These are phyloP conservation scores for Sebastes goodei DNA, from an alignment of 2,797 vertebrate genomes.

Conservation along the genomic window DNA sequence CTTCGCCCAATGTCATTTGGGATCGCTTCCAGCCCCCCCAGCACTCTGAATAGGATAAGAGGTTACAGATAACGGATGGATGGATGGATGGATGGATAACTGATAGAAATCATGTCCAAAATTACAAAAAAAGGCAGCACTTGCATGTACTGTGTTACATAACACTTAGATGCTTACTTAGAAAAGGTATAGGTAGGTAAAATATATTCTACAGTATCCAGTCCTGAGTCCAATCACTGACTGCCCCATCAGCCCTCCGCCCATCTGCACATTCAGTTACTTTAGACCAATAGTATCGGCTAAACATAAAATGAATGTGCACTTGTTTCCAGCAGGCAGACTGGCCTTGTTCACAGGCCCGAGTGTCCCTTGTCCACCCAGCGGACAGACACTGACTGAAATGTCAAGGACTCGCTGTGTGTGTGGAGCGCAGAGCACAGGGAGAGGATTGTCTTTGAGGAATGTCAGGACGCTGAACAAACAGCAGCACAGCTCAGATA, in stretches of 20 bases:
- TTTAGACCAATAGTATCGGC: slow-evolving; percentile 11
- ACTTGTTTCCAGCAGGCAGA: slow-evolving; percentile 41
- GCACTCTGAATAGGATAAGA: too few relatives aligned
- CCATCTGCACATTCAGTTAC: neutral
- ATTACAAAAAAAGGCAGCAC: too few relatives aligned
- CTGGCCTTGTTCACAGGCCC: slow-evolving; percentile 41
- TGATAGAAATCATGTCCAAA: too few relatives aligned
- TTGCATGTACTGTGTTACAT: neutral
- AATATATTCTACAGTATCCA: neutral
- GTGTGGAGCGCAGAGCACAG: slow-evolving; percentile 48
- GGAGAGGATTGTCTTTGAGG: slow-evolving; percentile 64
- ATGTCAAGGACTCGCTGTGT: slow-evolving; percentile 66
- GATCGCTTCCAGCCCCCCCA: too few relatives aligned
- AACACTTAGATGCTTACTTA: neutral
- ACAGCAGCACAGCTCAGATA: slow-evolving; percentile 41
- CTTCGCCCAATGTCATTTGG: too few relatives aligned
- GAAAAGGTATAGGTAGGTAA: neutral
- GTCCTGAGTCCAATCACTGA: neutral
- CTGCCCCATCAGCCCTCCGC: neutral
- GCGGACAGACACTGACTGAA: slow-evolving; percentile 51
- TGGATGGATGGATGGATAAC: too few relatives aligned
- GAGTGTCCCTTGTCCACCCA: slow-evolving; percentile 42
- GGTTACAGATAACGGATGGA: too few relatives aligned
- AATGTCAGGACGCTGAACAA: slow-evolving; percentile 60
- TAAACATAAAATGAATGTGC: slow-evolving; percentile 36